A percentile compares a stretch with the other conserved stretches of the same genome.
Evolutionary conservation across 30 jellyfish, hydroid and myxozoan species (phyloP).

Genomic region (Cassiopea andromeda): DNA sequence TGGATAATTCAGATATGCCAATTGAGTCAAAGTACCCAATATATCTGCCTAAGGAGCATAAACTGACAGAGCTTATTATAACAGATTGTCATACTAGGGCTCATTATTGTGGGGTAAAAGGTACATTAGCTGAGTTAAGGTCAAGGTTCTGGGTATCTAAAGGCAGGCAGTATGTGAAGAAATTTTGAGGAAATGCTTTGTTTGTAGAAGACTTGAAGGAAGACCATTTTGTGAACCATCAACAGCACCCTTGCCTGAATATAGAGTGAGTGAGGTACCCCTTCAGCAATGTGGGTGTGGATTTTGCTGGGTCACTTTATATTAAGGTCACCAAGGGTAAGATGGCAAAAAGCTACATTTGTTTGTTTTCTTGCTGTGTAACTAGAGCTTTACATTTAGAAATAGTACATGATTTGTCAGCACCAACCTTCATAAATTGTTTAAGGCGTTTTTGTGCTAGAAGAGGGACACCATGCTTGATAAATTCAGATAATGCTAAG

Average conservation of each 20-base stretch:
- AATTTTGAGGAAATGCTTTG: background rate
- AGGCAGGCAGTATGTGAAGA: background rate
- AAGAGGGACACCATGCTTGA: background rate
- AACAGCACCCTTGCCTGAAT: background rate
- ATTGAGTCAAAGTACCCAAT: conserved; percentile 20
- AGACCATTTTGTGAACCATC: background rate
- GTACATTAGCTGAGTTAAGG: too few relatives aligned
- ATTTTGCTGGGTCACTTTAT: too few relatives aligned
- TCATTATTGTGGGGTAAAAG: too few relatives aligned
- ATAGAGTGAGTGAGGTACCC: background rate
- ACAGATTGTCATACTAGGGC: too few relatives aligned
- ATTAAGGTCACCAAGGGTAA: too few relatives aligned
- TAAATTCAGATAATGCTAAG: conserved; percentile 44
- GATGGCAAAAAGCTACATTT: too few relatives aligned
- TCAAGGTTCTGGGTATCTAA: too few relatives aligned
- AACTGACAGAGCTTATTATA: too few relatives aligned
- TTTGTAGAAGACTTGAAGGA: background rate
- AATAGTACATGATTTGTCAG: too few relatives aligned
- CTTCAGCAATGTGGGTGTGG: background rate
- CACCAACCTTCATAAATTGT: background rate
- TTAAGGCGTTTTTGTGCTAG: conserved; percentile 38
- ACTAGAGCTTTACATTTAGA: conserved; percentile 28
- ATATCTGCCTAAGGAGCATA: background rate
- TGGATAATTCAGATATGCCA: background rate
- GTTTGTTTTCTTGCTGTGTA: conserved; percentile 12